Conservation (phyloP, 2,888 invertebrate species). For the Apantesis nais region DNA sequence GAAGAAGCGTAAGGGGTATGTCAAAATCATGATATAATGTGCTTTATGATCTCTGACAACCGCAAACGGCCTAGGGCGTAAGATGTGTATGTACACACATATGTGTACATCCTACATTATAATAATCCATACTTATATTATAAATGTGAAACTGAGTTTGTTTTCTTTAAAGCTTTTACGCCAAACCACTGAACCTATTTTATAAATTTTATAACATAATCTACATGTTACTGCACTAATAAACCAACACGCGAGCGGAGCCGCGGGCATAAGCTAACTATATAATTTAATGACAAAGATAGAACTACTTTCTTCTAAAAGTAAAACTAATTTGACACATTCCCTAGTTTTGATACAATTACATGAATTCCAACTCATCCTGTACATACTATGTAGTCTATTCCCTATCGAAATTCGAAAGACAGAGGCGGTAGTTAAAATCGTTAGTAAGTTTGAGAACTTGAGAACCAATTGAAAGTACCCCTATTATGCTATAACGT, state of each 20-base stretch:
- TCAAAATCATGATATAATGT: neutral
- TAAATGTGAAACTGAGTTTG: too few species aligned
- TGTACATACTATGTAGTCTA: slow-evolving; percentile 5
- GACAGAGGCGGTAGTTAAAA: slow-evolving; percentile 29
- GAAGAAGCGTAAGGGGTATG: neutral
- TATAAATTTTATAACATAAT: too few species aligned
- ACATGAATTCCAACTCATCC: neutral
- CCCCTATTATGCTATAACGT: slow-evolving; percentile 21
- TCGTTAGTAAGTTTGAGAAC: slow-evolving; percentile 27
- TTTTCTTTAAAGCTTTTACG: too few species aligned
- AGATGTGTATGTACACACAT: neutral
- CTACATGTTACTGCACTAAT: too few species aligned
- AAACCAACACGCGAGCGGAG: too few species aligned
- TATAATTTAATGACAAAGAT: neutral
- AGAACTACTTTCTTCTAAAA: neutral
- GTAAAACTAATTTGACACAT: neutral
- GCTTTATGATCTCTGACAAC: neutral
- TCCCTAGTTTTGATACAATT: neutral
- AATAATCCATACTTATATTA: neutral
- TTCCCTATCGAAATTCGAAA: slow-evolving; percentile 23
- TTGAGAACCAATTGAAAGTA: slow-evolving; percentile 24
- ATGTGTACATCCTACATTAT: neutral
- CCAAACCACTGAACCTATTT: too few species aligned
- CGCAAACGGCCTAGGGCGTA: neutral
- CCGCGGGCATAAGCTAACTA: too few species aligned